Conservation (phyloP, 2,113 vertebrate genomes). For the Pterocles burchelli region DNA sequence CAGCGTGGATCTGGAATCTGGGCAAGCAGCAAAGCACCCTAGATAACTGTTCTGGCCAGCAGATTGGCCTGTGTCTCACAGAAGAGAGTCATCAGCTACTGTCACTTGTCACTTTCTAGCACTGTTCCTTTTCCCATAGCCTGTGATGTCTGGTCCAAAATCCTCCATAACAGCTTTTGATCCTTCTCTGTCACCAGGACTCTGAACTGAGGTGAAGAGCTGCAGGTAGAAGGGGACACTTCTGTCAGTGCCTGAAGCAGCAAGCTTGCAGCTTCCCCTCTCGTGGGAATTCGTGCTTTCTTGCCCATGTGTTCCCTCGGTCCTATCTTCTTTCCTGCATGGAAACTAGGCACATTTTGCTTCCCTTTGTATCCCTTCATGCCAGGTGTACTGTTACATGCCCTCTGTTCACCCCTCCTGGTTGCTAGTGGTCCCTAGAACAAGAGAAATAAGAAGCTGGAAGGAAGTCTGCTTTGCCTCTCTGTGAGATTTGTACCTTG, state of each 20-base stretch:
- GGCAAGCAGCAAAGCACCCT: not conserved
- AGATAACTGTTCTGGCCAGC: not conserved
- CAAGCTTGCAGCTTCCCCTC: not conserved
- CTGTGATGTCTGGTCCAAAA: not conserved
- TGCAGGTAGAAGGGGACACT: not conserved
- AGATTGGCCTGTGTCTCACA: not conserved
- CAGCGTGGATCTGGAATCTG: not conserved
- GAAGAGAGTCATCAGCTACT: not conserved
- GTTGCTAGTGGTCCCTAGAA: not conserved
- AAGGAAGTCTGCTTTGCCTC: not conserved
- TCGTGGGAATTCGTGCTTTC: not conserved
- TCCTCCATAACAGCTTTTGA: not conserved
- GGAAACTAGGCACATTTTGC: not conserved
- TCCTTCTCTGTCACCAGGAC: not conserved
- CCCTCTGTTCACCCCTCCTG: not conserved
- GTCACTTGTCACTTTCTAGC: not conserved
- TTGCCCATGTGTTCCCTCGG: not conserved
- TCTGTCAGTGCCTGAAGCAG: not conserved
- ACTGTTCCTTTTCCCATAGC: not conserved
- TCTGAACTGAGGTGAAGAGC: not conserved
- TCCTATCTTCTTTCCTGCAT: not conserved
- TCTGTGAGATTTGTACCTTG: not conserved
- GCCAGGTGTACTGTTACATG: not conserved
- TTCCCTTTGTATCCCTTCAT: not conserved
- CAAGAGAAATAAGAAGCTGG: not conserved